Percentiles rank a stretch among this genome's conserved stretches.
phyloP scores from a whole-genome alignment of 2,797 vertebrate species.

The Melanotaenia maccullochi region DNA sequence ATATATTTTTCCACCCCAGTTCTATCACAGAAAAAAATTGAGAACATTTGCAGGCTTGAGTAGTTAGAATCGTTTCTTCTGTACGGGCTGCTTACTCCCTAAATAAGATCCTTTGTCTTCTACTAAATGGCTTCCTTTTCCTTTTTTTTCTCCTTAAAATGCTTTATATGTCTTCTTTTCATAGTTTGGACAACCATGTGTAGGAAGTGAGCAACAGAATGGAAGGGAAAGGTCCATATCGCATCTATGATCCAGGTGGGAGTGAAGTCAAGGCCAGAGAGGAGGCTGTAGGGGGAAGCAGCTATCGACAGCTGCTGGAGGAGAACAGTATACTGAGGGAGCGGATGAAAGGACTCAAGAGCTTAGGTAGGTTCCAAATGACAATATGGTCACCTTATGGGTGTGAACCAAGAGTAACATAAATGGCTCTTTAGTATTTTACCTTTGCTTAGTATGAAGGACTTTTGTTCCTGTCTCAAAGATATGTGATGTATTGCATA shows the following conservation, averaged over 20 bases:
- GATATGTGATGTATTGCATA: neutral
- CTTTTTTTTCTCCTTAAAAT: neutral
- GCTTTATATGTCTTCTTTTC: slow-evolving; percentile 17
- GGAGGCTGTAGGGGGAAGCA: slow-evolving; percentile 73
- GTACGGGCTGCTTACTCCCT: neutral
- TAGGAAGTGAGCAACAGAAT: slow-evolving; percentile 81
- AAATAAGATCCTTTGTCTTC: neutral
- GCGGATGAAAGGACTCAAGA: slow-evolving; percentile 96
- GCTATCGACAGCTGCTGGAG: slow-evolving; percentile 92
- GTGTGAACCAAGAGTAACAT: slow-evolving; percentile 3
- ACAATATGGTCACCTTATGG: slow-evolving; percentile 20
- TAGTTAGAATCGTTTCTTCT: neutral
- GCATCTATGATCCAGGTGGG: slow-evolving; percentile 97
- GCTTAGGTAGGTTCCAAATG: slow-evolving; percentile 86
- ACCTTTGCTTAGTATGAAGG: neutral
- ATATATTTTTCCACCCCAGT: no score
- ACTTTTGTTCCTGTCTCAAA: neutral
- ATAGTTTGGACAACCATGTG: slow-evolving; percentile 74
- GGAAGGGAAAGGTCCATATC: slow-evolving; percentile 96
- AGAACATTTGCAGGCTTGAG: no score
- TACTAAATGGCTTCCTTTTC: neutral
- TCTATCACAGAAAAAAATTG: no score
- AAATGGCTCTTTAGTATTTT: neutral
- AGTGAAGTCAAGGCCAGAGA: slow-evolving; percentile 83
- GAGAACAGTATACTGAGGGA: slow-evolving; percentile 93